These are phyloP conservation scores for Malacoraja senta DNA, from an alignment of 2,797 vertebrate genomes.

Conservation along the genomic window DNA sequence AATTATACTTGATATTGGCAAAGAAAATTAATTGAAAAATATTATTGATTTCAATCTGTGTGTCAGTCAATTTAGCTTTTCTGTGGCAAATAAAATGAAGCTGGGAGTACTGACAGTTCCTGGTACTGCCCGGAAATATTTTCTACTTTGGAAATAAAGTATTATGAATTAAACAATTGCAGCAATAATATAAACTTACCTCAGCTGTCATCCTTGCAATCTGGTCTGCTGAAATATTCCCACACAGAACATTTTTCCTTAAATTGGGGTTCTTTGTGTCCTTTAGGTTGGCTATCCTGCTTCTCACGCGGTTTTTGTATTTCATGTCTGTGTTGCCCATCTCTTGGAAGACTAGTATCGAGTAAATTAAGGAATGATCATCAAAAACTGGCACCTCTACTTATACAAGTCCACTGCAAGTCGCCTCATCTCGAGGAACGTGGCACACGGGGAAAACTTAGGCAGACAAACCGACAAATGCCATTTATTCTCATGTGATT, in stretches of 20 bases:
- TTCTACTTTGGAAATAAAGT: not conserved
- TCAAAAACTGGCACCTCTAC: not conserved
- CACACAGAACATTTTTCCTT: slow-evolving; percentile 78
- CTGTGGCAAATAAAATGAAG: not conserved
- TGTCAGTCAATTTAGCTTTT: not conserved
- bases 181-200: slow-evolving; percentile 55
- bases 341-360: slow-evolving; percentile 77
- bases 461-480: slow-evolving; percentile 21
- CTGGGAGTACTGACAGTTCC: not conserved
- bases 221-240: slow-evolving; percentile 70
- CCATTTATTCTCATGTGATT: not conserved
- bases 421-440: not conserved
- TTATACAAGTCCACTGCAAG: not conserved
- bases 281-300: slow-evolving; percentile 89
- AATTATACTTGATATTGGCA: not conserved
- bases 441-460: not conserved
- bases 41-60: not conserved
- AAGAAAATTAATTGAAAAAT: not conserved
- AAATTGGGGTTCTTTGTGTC: slow-evolving; percentile 90
- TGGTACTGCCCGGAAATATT: not conserved
- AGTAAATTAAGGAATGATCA: slow-evolving; percentile 47
- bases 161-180: not conserved
- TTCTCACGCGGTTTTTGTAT: slow-evolving; percentile 82
- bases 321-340: slow-evolving; percentile 85
- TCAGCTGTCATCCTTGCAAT: slow-evolving; percentile 84